These are phyloP conservation scores for Centropus unirufus DNA, from an alignment of 2,113 vertebrate genomes.

Conservation along the genomic window DNA sequence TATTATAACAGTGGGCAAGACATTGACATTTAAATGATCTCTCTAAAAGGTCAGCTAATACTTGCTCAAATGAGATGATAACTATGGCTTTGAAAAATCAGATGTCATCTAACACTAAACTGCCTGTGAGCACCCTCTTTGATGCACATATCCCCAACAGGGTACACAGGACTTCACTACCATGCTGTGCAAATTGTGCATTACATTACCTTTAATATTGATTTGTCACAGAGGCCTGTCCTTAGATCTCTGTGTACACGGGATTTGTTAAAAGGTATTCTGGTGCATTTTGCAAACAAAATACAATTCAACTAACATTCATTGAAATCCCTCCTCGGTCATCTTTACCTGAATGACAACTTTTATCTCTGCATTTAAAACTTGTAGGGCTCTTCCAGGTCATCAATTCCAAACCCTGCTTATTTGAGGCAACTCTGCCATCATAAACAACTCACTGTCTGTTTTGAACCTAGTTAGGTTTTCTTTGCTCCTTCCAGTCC, in stretches of 20 bases:
- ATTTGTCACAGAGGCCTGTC: background rate
- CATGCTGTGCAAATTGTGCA: background rate
- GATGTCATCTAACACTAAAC: background rate
- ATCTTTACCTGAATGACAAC: background rate
- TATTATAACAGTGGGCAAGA: background rate
- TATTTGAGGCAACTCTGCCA: background rate
- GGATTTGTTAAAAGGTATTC: background rate
- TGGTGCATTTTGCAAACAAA: background rate
- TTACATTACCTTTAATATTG: background rate
- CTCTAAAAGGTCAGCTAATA: conserved; percentile 25
- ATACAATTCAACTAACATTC: background rate
- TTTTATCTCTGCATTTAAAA: background rate
- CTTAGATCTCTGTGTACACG: background rate
- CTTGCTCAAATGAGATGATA: background rate
- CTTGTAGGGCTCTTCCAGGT: background rate
- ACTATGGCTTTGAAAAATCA: background rate
- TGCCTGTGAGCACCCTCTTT: background rate
- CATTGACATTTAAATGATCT: conserved; percentile 24
- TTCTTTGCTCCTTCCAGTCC: background rate
- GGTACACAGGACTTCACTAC: background rate
- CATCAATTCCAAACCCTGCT: background rate
- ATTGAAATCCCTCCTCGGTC: background rate
- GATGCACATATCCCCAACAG: background rate
- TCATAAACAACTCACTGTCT: background rate
- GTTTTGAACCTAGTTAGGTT: background rate